Conservation (phyloP, 2,113 vertebrate species). For the Eulemur rufifrons region DNA sequence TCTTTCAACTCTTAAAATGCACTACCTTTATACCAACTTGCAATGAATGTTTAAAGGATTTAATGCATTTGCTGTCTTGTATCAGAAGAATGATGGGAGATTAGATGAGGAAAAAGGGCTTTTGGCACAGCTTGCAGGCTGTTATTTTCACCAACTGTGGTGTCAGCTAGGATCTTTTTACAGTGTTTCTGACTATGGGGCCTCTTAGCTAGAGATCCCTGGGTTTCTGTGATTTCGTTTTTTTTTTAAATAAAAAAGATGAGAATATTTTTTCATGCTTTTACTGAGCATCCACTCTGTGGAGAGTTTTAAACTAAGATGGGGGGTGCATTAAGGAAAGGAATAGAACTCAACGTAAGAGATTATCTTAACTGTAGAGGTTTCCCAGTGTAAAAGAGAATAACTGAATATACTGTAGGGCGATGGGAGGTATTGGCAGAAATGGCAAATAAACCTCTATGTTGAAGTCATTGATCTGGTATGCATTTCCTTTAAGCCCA, state of each 20-base stretch:
- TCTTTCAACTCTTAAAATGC: slow-evolving; percentile 6
- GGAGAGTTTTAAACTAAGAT: not conserved
- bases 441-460: not conserved
- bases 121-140: slow-evolving; percentile 48
- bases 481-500: not conserved
- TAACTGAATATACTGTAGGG: not conserved
- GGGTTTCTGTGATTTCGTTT: slow-evolving; percentile 5
- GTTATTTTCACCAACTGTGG: slow-evolving; percentile 61
- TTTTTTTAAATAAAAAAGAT: not conserved
- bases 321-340: too few relatives aligned
- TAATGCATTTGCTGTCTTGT: slow-evolving; percentile 45
- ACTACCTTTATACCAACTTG: slow-evolving; percentile 25
- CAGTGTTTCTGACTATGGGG: slow-evolving; percentile 29
- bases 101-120: slow-evolving; percentile 50
- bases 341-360: not conserved
- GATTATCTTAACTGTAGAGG: not conserved
- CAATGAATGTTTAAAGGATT: slow-evolving; percentile 57
- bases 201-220: slow-evolving; percentile 51
- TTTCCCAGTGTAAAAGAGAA: not conserved
- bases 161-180: slow-evolving; percentile 66
- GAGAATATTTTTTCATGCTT: slow-evolving; percentile 2
- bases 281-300: slow-evolving; percentile 4
- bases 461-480: not conserved
- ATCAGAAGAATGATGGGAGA: slow-evolving; percentile 43
- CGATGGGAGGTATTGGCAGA: not conserved